Evolutionary conservation across 2,888 invertebrate genomes (phyloP).

Genomic region (Leptinotarsa rubiginosa): DNA sequence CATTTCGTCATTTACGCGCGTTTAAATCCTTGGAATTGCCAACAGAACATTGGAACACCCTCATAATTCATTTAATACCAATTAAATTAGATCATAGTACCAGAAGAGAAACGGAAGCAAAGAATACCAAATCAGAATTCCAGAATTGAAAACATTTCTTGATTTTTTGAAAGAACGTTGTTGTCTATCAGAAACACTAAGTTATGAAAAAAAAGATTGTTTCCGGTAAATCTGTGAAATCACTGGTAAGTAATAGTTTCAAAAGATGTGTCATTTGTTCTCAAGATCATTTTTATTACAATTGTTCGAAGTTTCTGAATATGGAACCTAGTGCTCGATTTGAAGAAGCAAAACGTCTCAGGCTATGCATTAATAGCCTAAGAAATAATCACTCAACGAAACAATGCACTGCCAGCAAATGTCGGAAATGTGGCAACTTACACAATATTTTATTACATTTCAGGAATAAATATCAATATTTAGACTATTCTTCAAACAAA

Average conservation of each 20-base stretch:
- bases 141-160: not conserved
- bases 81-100: too few species aligned
- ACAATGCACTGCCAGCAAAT: slow-evolving; percentile 2
- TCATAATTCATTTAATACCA: too few species aligned
- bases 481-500: not conserved
- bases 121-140: slow-evolving; percentile 1
- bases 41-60: too few species aligned
- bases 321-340: not conserved
- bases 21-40: too few species aligned
- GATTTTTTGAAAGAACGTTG: too few species aligned
- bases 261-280: not conserved
- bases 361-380: not conserved
- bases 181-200: not conserved
- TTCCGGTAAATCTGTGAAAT: not conserved
- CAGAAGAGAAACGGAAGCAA: too few species aligned
- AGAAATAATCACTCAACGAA: not conserved
- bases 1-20: too few species aligned
- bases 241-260: not conserved
- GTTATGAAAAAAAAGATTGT: not conserved
- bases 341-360: not conserved
- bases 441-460: not conserved
- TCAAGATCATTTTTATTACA: not conserved
- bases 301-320: not conserved
- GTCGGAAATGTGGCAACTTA: not conserved
- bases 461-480: not conserved